Base-by-base conservation (phyloP, 2,888 invertebrate genomes). In the Chirona hameri region DNA sequence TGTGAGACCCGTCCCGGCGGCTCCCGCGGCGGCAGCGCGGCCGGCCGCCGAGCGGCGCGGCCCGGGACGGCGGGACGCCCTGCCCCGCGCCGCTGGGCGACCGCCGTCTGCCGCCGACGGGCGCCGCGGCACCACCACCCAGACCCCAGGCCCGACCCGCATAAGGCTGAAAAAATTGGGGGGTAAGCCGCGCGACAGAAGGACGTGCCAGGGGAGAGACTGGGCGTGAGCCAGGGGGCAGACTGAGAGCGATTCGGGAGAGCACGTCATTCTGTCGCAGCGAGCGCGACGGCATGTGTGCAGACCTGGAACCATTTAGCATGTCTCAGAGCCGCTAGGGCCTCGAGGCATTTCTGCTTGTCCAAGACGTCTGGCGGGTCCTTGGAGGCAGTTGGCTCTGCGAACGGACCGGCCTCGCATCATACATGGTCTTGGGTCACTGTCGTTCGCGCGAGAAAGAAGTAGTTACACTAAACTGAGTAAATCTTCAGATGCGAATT, bases 251-350 rank as follows among this genome's bases (percentile, higher is more conserved):
- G 72, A 27, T 24, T 29, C 21, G 14, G 24, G 85, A 85, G 85
- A 85, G 85, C 85, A 85, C 85, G 39, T 76, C 76, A 29, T 76
- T 76, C 76, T 39, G 27, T 21, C 76, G 29, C 39, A 5, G 39
- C 4, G 31, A 21, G 21, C 76, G 9, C 31, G 39, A 39, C 9
- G 39, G 39, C 31, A 21, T 76, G 14, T 76, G 27, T 76, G 91
- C 91, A 93, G 92, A 97, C 97, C 96, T 99, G 98, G 94, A 99
- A 99, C 98, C 99, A 99, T 93, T 99, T 99, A 92, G 98, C 97
- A 93, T 98, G 98, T 92, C 99, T 96, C 91, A 99, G 94, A 91
- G 97, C 96, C 91, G 99, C 98, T 92, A 99, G 94, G 92, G 99
- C 98, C 93, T 97, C 95, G 92, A 99, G 95, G 93, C 99, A 99